phyloP scores from a whole-genome alignment of 35 echinoderm and acorn worm species.

The Holothuria glaberrima region DNA sequence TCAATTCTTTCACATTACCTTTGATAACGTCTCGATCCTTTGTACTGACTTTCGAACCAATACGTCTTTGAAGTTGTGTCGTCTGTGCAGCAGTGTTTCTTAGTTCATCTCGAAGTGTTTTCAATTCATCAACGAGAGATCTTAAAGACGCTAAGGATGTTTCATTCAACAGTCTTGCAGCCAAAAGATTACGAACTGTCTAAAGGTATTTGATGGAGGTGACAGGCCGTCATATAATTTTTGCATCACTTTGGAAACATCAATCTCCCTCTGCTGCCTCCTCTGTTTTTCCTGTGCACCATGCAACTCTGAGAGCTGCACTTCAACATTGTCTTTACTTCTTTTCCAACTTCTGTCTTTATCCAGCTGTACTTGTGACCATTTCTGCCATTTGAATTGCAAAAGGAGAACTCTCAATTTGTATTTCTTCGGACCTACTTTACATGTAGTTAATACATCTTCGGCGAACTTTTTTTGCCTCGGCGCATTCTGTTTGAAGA shows the following conservation, averaged over 20 bases:
- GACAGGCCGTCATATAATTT: not conserved
- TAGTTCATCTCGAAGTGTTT: not conserved
- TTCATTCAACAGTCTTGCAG: conserved; percentile 19
- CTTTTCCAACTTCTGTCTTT: conserved; percentile 47
- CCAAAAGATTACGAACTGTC: conserved; percentile 23
- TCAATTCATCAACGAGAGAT: conserved; percentile 15
- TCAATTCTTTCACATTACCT: conserved; percentile 4
- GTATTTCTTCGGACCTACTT: conserved; percentile 24
- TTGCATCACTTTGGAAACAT: conserved; percentile 12
- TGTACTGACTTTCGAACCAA: not conserved
- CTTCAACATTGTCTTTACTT: conserved; percentile 7
- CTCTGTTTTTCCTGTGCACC: not conserved
- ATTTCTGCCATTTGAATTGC: conserved; percentile 27
- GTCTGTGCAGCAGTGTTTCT: not conserved
- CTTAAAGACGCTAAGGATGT: not conserved
- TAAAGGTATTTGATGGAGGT: not conserved
- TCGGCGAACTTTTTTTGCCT: not conserved
- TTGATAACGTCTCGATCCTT: not conserved
- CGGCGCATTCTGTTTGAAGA: not conserved
- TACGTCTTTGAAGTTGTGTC: not conserved
- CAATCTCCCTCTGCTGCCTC: not conserved
- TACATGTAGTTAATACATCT: not conserved
- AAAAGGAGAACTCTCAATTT: conserved; percentile 5
- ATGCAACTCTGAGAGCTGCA: not conserved
- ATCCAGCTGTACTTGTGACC: conserved; percentile 41